A percentile compares a stretch with the other conserved stretches of the same genome.
These are phyloP conservation scores for Megastigmus dorsalis DNA, from an alignment of 2,888 invertebrate genomes.

Conservation along the genomic window DNA sequence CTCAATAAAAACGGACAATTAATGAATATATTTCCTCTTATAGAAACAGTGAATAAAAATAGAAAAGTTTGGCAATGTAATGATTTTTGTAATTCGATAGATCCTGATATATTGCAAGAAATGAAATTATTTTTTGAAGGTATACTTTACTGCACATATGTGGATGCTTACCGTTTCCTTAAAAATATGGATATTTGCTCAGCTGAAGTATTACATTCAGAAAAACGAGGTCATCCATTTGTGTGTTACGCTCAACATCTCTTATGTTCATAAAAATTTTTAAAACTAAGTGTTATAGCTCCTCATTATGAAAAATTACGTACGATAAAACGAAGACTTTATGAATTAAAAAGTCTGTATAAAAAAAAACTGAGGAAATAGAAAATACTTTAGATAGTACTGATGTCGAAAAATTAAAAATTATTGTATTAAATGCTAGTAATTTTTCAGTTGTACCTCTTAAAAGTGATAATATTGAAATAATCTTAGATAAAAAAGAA, in stretches of 20 bases:
- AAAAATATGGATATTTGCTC: not conserved
- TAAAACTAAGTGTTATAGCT: conserved; percentile 43
- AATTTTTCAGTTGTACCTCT: conserved; percentile 30
- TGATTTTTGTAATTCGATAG: not conserved
- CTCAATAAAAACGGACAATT: not conserved
- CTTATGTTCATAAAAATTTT: conserved; percentile 51
- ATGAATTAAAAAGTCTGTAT: conserved; percentile 47
- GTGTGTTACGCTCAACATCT: conserved; percentile 23
- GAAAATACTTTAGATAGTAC: not conserved
- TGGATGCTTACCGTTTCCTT: no score
- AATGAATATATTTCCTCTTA: not conserved
- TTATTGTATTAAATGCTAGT: not conserved
- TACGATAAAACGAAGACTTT: not conserved
- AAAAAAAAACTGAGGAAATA: not conserved
- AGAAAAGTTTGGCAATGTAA: not conserved
- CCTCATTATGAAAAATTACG: conserved; percentile 50
- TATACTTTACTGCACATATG: not conserved
- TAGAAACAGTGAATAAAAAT: not conserved
- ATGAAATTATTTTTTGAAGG: not conserved
- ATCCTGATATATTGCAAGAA: not conserved
- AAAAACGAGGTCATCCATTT: conserved; percentile 22
- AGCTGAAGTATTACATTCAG: not conserved
- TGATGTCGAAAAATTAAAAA: not conserved
- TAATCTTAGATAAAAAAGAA: not conserved
- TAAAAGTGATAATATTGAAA: conserved; percentile 45